Percentiles rank a stretch among this genome's conserved stretches.
Conservation (phyloP, 2,797 vertebrate genomes). For the Typhlichthys subterraneus region DNA sequence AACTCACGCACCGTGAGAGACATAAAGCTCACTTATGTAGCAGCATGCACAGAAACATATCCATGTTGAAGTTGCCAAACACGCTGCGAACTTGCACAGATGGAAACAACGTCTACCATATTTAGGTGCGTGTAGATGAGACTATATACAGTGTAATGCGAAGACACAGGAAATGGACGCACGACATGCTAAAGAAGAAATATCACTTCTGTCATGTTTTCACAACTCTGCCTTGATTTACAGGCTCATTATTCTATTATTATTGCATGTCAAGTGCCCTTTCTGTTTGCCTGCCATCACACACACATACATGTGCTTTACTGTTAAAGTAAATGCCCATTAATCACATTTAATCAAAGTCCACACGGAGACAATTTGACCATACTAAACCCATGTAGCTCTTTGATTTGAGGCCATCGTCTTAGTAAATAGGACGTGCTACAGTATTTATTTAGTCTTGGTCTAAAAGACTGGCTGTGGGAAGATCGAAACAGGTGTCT, state of each 20-base stretch:
- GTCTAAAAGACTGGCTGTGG: slow-evolving; percentile 27
- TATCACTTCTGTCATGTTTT: too few species aligned
- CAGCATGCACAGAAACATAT: slow-evolving; percentile 19
- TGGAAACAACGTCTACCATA: too few species aligned
- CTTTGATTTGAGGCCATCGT: slow-evolving; percentile 47
- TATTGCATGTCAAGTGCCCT: too few species aligned
- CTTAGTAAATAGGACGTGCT: slow-evolving; percentile 23
- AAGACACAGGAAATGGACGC: not conserved
- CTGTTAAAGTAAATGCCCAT: too few species aligned
- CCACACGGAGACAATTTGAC: slow-evolving; percentile 49
- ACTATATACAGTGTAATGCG: too few species aligned
- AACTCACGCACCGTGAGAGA: slow-evolving; percentile 6
- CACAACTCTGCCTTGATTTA: too few species aligned
- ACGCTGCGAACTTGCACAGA: too few species aligned
- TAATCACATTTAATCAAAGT: slow-evolving; percentile 49
- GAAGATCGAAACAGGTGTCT: slow-evolving; percentile 32
- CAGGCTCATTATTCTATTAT: too few species aligned
- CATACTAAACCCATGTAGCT: slow-evolving; percentile 41
- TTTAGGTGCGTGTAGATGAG: too few species aligned
- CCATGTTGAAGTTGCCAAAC: not conserved
- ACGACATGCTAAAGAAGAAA: not conserved
- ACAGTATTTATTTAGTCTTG: slow-evolving; percentile 47
- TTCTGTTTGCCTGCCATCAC: not conserved
- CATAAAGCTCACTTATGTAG: slow-evolving; percentile 13
- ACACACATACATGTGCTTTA: not conserved